These are phyloP conservation scores for Turnix velox DNA, from an alignment of 2,113 vertebrate species.

Conservation along the genomic window DNA sequence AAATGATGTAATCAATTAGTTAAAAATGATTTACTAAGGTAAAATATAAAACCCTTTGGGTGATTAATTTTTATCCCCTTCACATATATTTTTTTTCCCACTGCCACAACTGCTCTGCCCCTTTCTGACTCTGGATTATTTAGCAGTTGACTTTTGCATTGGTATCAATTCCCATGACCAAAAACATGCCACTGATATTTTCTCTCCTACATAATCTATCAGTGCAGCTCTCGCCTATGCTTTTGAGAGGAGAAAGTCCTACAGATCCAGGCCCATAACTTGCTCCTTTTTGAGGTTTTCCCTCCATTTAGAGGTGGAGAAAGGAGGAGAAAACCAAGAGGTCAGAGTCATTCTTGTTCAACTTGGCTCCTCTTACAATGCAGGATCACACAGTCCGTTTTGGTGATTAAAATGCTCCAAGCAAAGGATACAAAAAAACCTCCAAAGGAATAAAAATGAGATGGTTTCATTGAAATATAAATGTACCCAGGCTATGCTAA, in stretches of 20 bases:
- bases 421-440: neutral
- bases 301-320: neutral
- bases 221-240: neutral
- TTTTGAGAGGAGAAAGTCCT: neutral
- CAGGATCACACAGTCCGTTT: rapidly evolving
- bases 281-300: neutral
- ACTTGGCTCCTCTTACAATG: rapidly evolving
- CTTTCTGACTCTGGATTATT: constrained; percentile 5
- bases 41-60: neutral
- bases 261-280: neutral
- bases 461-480: neutral
- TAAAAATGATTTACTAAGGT: constrained; percentile 23
- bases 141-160: neutral
- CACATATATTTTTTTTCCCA: neutral
- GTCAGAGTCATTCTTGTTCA: rapidly evolving
- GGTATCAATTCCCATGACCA: neutral
- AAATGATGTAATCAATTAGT: neutral
- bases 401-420: neutral
- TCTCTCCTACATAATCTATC: neutral
- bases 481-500: neutral
- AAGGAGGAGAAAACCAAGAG: neutral
- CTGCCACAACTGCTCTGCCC: neutral
- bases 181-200: neutral
- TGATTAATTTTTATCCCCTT: neutral
- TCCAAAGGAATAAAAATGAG: neutral